phyloP scores from a whole-genome alignment of 2,113 vertebrate species.

The Telmatochromis sp. region DNA sequence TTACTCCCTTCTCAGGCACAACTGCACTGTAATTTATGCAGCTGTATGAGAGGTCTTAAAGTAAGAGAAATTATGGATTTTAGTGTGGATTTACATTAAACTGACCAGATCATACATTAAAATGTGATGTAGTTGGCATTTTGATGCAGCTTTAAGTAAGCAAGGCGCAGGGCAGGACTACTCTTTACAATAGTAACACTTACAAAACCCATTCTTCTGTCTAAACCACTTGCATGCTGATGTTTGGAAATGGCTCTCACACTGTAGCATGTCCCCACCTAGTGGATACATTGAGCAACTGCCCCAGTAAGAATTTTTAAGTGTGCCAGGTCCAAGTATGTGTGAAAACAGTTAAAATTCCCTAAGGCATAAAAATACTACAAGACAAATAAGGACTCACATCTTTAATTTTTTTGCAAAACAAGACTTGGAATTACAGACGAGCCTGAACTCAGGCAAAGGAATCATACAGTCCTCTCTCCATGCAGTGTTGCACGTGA shows the following conservation, averaged over 20 bases:
- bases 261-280: background rate
- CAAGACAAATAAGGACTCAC: slow-evolving; percentile 30
- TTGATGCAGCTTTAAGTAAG: background rate
- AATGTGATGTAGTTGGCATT: background rate
- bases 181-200: background rate
- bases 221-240: background rate
- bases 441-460: slow-evolving; percentile 69
- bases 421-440: slow-evolving; percentile 70
- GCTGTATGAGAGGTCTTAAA: background rate
- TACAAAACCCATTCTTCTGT: background rate
- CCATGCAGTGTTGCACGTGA: slow-evolving; percentile 64
- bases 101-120: background rate
- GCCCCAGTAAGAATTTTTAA: background rate
- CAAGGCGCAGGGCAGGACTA: fast-evolving
- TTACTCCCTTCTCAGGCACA: background rate
- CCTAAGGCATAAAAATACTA: background rate
- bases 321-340: background rate
- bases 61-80: background rate
- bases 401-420: slow-evolving; percentile 73
- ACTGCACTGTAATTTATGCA: background rate
- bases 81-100: background rate
- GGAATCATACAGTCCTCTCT: slow-evolving; percentile 60
- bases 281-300: background rate
- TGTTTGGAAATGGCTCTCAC: background rate
- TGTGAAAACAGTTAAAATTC: background rate